Base-by-base conservation (phyloP, 64 coral and sea anemone species). In the Stylophora pistillata region DNA sequence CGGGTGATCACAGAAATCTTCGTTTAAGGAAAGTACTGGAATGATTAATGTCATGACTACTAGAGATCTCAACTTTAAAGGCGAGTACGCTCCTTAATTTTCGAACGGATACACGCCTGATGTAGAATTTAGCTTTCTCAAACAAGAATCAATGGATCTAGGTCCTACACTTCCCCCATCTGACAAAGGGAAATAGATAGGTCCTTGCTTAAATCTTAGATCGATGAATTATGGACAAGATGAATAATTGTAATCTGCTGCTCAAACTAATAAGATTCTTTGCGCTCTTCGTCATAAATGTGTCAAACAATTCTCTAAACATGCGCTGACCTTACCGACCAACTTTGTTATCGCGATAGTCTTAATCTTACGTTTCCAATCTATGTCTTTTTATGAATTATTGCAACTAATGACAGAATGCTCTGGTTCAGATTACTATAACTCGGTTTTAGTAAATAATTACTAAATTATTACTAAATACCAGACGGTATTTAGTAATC, bases 101-200 rank as follows among this genome's bases (percentile, higher is more conserved):
- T 58, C 23, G 25, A 54, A 28, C 12, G 15, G 34, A 53, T 7
- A 16, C 18, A 75, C 73, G 17, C 33, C 13, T 53, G 23, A 79
- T 58, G 13, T 58, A 58, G 37, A 60, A 79, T 7, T 47, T 47
- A 23, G 55, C 77, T 55, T 78, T 78, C 53, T 58, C 76, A 78
- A 58, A 11, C 77, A 79, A 79, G 26, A 30, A 79, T 79, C 55
- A 31, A 79, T 47, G 29, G 55, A 58, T 79, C 77, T 59, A 79
- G 29, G 53, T 29, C 77, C 54, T 79, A 79, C 77, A 79, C 77
- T 29, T 79, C 77, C 77, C 77, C 55, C 26, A 29, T 57, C 77
- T 59, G 77, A 79, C 77, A 79, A 79, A 29, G 16, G n/a, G 77
- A 79, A 79, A 79, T 58, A 15, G 58, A 30, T 59, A 79, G 77